phyloP scores from a whole-genome alignment of 2,888 invertebrate genomes.

The Chydorus sphaericus region DNA sequence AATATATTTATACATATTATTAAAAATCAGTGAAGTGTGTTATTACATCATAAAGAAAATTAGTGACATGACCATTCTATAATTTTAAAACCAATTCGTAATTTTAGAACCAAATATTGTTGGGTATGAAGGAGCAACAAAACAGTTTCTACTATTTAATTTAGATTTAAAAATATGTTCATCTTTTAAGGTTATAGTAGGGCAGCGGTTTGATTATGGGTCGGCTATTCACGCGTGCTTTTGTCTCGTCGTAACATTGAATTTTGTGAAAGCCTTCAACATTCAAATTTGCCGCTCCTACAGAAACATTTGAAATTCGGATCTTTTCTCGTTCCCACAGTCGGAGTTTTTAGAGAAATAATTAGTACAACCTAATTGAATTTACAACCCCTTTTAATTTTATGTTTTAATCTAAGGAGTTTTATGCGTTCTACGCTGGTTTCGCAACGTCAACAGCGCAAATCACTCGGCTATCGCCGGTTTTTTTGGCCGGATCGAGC shows the following conservation, averaged over 20 bases:
- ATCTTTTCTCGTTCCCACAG: slow-evolving; percentile 50
- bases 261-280: slow-evolving; percentile 2
- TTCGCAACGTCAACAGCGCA: slow-evolving; percentile 42
- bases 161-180: background rate
- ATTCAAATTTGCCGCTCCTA: background rate
- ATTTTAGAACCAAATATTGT: no score
- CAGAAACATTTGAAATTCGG: slow-evolving; percentile 38
- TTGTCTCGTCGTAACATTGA: background rate
- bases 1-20: no score
- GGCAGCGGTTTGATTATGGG: background rate
- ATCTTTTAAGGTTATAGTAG: slow-evolving; percentile 1
- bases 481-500: slow-evolving; percentile 49
- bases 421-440: slow-evolving; percentile 49
- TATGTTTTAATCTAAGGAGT: slow-evolving; percentile 34
- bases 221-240: slow-evolving; percentile 3
- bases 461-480: slow-evolving; percentile 53
- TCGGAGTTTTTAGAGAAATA: slow-evolving; percentile 48
- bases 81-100: no score
- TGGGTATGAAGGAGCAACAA: no score
- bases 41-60: background rate
- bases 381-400: background rate
- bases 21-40: background rate
- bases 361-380: background rate
- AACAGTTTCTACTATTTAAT: background rate
- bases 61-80: no score